Conservation (phyloP, 2,113 vertebrate genomes). For the Mixornis gularis region DNA sequence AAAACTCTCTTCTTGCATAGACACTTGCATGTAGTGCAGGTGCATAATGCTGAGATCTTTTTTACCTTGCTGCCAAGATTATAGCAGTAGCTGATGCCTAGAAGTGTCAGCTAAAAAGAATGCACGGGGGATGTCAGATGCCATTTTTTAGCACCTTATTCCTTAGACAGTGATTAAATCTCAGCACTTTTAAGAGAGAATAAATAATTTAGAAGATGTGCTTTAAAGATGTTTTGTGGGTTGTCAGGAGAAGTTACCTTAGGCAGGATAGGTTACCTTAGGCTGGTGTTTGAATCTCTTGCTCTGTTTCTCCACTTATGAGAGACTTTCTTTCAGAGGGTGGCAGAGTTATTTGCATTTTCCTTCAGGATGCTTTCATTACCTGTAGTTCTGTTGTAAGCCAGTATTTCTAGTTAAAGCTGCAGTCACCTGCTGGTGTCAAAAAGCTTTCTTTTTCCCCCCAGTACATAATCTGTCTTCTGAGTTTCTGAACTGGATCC, state of each 20-base stretch:
- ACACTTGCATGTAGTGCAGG: neutral
- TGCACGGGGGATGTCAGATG: neutral
- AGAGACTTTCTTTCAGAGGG: neutral
- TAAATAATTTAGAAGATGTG: neutral
- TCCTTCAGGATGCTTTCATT: neutral
- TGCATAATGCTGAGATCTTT: neutral
- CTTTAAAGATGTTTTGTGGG: neutral
- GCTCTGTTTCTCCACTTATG: neutral
- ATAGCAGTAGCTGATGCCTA: neutral
- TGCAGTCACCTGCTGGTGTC: neutral
- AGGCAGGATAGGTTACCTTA: too few relatives aligned
- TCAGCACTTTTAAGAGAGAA: neutral
- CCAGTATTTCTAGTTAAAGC: neutral
- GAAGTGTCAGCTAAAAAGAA: neutral
- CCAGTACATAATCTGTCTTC: neutral
- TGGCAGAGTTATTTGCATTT: neutral
- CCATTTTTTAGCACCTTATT: neutral
- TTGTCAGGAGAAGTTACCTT: neutral
- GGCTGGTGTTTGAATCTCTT: neutral
- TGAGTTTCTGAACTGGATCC: neutral
- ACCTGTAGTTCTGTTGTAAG: neutral
- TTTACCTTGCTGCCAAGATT: neutral
- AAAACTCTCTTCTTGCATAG: neutral
- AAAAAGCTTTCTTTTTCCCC: neutral
- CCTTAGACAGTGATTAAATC: neutral